phyloP scores from a whole-genome alignment of 2,113 vertebrate genomes.

The Campylorhamphus procurvoides region DNA sequence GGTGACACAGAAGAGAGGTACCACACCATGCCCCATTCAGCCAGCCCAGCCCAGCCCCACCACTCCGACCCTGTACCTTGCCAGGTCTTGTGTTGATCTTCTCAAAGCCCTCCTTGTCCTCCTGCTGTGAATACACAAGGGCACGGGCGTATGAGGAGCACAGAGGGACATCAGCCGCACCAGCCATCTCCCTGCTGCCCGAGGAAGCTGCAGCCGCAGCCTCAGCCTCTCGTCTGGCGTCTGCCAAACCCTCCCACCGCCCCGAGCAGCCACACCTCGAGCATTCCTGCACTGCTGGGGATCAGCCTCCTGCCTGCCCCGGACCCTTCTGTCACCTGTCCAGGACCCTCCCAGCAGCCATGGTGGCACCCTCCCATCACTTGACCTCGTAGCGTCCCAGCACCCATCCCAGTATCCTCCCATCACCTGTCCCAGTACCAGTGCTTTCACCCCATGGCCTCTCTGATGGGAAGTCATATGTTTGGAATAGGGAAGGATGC shows the following conservation, averaged over 20 bases:
- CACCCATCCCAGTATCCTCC: neutral
- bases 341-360: neutral
- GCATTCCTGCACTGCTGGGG: neutral
- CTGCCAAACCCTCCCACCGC: neutral
- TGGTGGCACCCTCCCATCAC: neutral
- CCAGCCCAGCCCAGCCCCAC: neutral
- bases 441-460: neutral
- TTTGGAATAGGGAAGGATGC: neutral
- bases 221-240: neutral
- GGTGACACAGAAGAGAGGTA: neutral
- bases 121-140: slow-evolving; percentile 31
- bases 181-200: neutral
- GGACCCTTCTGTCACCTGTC: neutral
- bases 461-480: rapidly evolving
- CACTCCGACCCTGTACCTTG: slow-evolving; percentile 78
- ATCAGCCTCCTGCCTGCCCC: neutral
- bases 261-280: slow-evolving; percentile 44
- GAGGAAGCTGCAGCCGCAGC: neutral
- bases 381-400: neutral
- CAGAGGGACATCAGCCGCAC: rapidly evolving
- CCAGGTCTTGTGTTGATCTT: slow-evolving; percentile 91
- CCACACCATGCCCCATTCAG: rapidly evolving
- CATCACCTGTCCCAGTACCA: neutral
- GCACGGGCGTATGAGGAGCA: neutral
- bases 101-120: slow-evolving; percentile 80